Evolutionary conservation across 2,113 vertebrate species (phyloP).

Genomic region (Apteryx mantelli): DNA sequence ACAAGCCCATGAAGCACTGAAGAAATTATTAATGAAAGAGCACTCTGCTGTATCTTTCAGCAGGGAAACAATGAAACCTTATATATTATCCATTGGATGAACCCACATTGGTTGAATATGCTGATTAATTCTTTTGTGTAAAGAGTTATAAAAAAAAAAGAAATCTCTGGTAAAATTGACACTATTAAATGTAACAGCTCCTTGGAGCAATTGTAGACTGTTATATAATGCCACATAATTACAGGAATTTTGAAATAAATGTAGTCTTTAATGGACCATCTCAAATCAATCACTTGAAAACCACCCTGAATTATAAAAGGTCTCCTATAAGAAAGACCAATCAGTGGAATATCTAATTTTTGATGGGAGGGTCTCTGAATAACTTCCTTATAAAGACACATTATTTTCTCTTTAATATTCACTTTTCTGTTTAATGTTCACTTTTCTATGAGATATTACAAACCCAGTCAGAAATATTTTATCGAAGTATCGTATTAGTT

Average conservation of each 20-base stretch:
- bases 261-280: not conserved
- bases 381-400: not conserved
- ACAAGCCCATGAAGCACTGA: not conserved
- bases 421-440: no score
- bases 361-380: not conserved
- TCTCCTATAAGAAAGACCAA: not conserved
- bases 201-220: slow-evolving; percentile 25
- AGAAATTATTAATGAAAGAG: not conserved
- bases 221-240: slow-evolving; percentile 32
- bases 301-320: not conserved
- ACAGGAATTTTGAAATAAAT: slow-evolving; percentile 46
- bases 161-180: slow-evolving; percentile 1
- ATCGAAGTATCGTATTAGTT: not conserved
- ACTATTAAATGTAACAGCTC: slow-evolving; percentile 26
- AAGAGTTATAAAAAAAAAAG: not conserved
- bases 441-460: not conserved
- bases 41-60: not conserved
- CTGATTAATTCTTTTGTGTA: not conserved
- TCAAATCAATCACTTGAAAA: slow-evolving; percentile 24
- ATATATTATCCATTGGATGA: not conserved
- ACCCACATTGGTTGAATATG: not conserved
- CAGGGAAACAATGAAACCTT: not conserved
- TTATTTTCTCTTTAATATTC: not conserved
- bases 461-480: not conserved
- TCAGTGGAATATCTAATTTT: not conserved